Percentiles rank a stretch among this genome's conserved stretches.
Conservation (phyloP, 2,888 invertebrate species). For the Monochamus alternatus region DNA sequence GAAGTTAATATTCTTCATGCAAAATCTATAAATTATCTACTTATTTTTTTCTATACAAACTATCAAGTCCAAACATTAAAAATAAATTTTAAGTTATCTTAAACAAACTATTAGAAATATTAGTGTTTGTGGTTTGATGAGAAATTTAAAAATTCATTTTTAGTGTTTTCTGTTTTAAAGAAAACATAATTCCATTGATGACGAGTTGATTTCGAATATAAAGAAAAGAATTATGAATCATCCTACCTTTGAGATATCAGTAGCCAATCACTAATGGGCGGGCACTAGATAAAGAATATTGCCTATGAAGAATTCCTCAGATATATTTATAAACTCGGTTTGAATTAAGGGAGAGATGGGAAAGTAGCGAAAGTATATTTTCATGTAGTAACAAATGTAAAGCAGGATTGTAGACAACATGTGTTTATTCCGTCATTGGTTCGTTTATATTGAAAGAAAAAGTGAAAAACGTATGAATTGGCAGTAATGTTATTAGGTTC, state of each 20-base stretch:
- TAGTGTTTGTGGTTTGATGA: too few relatives aligned
- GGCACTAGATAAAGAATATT: slow-evolving; percentile 20
- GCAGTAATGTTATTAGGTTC: too few relatives aligned
- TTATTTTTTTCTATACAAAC: too few relatives aligned
- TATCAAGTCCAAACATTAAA: too few relatives aligned
- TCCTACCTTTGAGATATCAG: slow-evolving; percentile 18
- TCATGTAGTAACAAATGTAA: slow-evolving; percentile 13
- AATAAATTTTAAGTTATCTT: too few relatives aligned
- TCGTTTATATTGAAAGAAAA: slow-evolving; percentile 10
- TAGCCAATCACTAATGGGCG: not conserved
- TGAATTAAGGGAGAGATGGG: slow-evolving; percentile 37
- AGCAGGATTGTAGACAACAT: slow-evolving; percentile 6
- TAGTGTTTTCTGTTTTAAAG: too few relatives aligned
- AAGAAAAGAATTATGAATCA: not conserved
- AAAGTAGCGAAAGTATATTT: slow-evolving; percentile 40
- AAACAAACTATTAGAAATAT: too few relatives aligned
- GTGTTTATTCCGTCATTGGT: slow-evolving; percentile 1
- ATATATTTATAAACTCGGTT: slow-evolving; percentile 37
- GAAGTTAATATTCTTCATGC: too few relatives aligned
- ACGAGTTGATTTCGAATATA: too few relatives aligned
- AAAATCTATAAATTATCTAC: too few relatives aligned
- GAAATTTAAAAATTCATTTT: too few relatives aligned
- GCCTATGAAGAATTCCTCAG: not conserved
- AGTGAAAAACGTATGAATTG: slow-evolving; percentile 6
- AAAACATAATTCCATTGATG: too few relatives aligned